Percentiles rank a stretch among this genome's conserved stretches.
These are phyloP conservation scores for Clupea harengus DNA, from an alignment of 2,113 vertebrate species.

Conservation along the genomic window DNA sequence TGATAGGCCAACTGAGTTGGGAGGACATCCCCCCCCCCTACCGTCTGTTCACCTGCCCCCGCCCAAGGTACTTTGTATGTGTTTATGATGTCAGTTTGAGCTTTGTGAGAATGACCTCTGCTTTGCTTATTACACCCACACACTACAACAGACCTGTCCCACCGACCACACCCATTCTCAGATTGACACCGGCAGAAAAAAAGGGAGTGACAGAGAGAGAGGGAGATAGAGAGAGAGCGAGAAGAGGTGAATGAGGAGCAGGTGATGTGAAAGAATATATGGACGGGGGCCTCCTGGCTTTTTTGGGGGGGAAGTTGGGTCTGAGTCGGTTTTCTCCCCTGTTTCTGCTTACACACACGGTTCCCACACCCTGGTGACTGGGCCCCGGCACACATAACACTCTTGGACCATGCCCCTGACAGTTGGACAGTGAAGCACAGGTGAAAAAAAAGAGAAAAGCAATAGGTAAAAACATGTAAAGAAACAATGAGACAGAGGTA, in stretches of 20 bases:
- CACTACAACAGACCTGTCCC: background rate
- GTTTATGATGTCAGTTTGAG: slow-evolving; percentile 72
- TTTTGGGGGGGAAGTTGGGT: background rate
- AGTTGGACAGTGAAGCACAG: background rate
- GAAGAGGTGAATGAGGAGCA: background rate
- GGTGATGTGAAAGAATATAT: slow-evolving; percentile 31
- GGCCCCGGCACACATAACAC: background rate
- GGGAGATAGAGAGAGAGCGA: slow-evolving; percentile 15
- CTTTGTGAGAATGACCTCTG: slow-evolving; percentile 68
- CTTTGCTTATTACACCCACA: slow-evolving; percentile 54
- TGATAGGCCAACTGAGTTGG: slow-evolving; percentile 69
- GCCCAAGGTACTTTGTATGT: slow-evolving; percentile 60
- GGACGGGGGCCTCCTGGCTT: slow-evolving; percentile 37
- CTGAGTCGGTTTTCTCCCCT: background rate
- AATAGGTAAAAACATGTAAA: background rate
- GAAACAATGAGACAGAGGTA: background rate
- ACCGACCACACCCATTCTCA: slow-evolving; percentile 31
- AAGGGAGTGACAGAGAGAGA: slow-evolving; percentile 25
- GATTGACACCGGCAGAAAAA: slow-evolving; percentile 32
- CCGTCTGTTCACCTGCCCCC: slow-evolving; percentile 49
- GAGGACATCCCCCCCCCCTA: slow-evolving; percentile 34
- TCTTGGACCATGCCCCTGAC: background rate
- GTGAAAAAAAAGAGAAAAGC: background rate
- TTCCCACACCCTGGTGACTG: background rate
- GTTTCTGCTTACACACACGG: background rate